These are phyloP conservation scores for Micrasema longulum DNA, from an alignment of 1,140 invertebrate genomes.

Conservation along the genomic window DNA sequence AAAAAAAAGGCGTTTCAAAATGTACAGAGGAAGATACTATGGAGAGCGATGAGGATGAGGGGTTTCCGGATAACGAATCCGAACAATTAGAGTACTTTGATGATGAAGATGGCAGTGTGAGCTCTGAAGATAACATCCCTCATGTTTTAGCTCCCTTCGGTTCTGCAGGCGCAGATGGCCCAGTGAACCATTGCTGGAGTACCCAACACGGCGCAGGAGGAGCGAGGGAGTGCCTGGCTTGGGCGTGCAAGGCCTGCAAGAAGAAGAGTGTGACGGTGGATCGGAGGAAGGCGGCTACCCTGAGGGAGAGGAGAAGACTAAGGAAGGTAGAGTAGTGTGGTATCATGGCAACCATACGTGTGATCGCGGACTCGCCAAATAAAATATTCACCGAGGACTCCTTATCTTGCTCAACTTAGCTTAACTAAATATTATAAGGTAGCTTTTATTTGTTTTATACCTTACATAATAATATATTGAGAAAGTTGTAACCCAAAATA, in stretches of 20 bases:
- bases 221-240: slow-evolving; percentile 86
- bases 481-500: too few species aligned
- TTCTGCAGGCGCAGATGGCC: slow-evolving; percentile 20
- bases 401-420: too few species aligned
- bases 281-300: slow-evolving; percentile 94
- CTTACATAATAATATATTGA: too few species aligned
- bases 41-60: slow-evolving; percentile 39
- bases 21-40: not conserved
- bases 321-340: slow-evolving; percentile 77
- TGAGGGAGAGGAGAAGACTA: slow-evolving; percentile 90
- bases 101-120: slow-evolving; percentile 44
- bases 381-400: too few species aligned
- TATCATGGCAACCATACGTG: too few species aligned
- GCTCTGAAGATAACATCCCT: slow-evolving; percentile 45
- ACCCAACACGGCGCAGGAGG: slow-evolving; percentile 52
- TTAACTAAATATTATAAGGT: too few species aligned
- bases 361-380: too few species aligned
- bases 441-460: too few species aligned
- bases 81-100: slow-evolving; percentile 46
- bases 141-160: slow-evolving; percentile 49
- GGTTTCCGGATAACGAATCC: slow-evolving; percentile 37
- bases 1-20: not conserved
- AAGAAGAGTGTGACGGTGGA: slow-evolving; percentile 94
- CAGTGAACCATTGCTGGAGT: slow-evolving; percentile 31
- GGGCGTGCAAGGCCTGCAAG: slow-evolving; percentile 97